Evolutionary conservation across 2,888 invertebrate species (phyloP).

Genomic region (Celastrina argiolus): DNA sequence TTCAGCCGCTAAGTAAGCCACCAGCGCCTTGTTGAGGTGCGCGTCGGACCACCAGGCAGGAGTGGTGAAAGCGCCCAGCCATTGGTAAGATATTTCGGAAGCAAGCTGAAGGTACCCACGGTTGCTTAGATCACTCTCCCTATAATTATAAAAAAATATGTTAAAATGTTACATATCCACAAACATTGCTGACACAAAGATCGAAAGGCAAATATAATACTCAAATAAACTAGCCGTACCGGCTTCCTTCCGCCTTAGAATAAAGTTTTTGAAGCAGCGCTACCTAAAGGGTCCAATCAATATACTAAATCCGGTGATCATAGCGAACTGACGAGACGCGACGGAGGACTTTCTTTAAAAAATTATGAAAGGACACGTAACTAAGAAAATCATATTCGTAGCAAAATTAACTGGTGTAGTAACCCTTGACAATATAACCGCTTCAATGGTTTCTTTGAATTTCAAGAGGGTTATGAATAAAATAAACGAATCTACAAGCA

Average conservation of each 20-base stretch:
- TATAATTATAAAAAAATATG: slow-evolving; percentile 42
- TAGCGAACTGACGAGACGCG: too few species aligned
- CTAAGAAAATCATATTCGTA: too few species aligned
- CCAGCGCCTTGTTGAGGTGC: slow-evolving; percentile 86
- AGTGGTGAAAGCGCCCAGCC: slow-evolving; percentile 86
- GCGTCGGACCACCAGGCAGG: slow-evolving; percentile 88
- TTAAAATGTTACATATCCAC: slow-evolving; percentile 31
- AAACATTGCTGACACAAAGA: neutral
- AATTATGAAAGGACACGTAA: too few species aligned
- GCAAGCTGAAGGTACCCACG: slow-evolving; percentile 81
- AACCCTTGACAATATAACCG: neutral
- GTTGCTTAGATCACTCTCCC: slow-evolving; percentile 85
- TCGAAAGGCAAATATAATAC: too few species aligned
- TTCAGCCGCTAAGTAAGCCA: slow-evolving; percentile 85
- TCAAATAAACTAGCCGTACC: too few species aligned
- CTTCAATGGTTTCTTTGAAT: neutral
- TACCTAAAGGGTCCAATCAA: too few species aligned
- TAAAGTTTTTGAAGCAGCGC: too few species aligned
- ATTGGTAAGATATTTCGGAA: slow-evolving; percentile 87
- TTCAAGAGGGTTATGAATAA: neutral
- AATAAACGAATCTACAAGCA: neutral
- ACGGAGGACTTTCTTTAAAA: too few species aligned
- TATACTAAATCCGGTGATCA: too few species aligned
- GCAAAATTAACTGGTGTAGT: neutral
- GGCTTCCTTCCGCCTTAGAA: too few species aligned